A percentile compares a stretch with the other conserved stretches of the same genome.
Evolutionary conservation across 2,113 vertebrate species (phyloP).

Genomic region (Emydura subglobosa): DNA sequence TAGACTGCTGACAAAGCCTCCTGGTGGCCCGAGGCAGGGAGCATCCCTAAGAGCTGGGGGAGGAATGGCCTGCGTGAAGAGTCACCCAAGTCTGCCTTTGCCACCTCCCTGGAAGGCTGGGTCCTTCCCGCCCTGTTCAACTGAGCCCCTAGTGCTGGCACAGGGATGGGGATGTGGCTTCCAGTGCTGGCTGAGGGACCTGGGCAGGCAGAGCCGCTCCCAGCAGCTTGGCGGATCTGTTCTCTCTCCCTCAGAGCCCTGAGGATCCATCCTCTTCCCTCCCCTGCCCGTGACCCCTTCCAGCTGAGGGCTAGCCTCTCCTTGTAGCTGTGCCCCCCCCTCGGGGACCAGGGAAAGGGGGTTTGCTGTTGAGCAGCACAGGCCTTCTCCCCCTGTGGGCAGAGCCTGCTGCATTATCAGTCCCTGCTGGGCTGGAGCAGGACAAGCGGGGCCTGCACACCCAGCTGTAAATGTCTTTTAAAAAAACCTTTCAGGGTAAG

Average conservation of each 20-base stretch:
- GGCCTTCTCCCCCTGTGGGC: neutral
- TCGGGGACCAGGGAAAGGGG: neutral
- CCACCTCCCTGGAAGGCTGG: neutral
- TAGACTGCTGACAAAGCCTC: neutral
- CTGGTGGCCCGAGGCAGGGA: neutral
- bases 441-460: too few species aligned
- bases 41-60: neutral
- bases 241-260: rapidly evolving
- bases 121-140: neutral
- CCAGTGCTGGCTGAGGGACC: neutral
- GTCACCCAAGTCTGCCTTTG: neutral
- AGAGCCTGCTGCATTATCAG: neutral
- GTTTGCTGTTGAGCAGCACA: conserved; percentile 52
- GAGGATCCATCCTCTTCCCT: too few species aligned
- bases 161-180: too few species aligned
- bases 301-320: neutral
- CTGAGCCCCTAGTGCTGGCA: neutral
- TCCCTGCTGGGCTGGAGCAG: neutral
- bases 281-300: neutral
- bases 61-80: neutral
- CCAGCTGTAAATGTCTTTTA: neutral
- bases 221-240: rapidly evolving
- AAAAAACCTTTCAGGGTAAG: rapidly evolving
- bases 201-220: neutral
- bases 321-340: neutral